Evolutionary conservation across 2,888 invertebrate genomes (phyloP), one percentile per base, ranked within the genome.

Genomic region (Drosophila meridionalis): DNA sequence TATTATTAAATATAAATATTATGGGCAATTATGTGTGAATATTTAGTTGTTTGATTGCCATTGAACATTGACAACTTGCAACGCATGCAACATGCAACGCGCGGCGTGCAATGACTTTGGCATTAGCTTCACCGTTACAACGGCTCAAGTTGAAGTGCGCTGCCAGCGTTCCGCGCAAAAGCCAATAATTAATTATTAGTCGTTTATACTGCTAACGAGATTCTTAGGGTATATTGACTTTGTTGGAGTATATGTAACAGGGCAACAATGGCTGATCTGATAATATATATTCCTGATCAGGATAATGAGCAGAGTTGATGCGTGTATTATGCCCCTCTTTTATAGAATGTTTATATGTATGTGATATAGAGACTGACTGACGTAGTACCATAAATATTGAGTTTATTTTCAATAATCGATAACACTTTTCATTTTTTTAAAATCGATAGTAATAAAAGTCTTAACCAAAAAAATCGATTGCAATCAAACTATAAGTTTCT

Each of bases 101-200:
- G 69, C 75, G 28, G 66, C 59, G 53, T 59, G 69, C 62, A 57
- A 56, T 45, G 76, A 67, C 66, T 82, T 69, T 79, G 74, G 82
- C 78, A 61, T 70, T 81, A 76, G 60, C 50, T 82, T 64, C 53
- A 75, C 66, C 73, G 73, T 75, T 76, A 69, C 50, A 78, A 60
- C 34, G 20, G 69, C 81, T 81, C 84, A 83, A 87, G 78, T 79
- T 77, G 59, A 77, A 73, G 76, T 76, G 52, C 52, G 12, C 73
- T 59, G 73, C 40, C 47, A 6, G 45, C 64, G 28, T 11, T 52
- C 28, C 59, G 53, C 30, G 62, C 67, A 4, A 42, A 8, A 38
- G 45, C 8, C 32, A 56, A 42, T 56, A 32, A 30, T 30, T 42
- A 11, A 30, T 30, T 42, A 11, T n/a, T 38, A 57, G 30, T 32